phyloP scores from a whole-genome alignment of 2,888 invertebrate genomes.

The Stenurella melanura region DNA sequence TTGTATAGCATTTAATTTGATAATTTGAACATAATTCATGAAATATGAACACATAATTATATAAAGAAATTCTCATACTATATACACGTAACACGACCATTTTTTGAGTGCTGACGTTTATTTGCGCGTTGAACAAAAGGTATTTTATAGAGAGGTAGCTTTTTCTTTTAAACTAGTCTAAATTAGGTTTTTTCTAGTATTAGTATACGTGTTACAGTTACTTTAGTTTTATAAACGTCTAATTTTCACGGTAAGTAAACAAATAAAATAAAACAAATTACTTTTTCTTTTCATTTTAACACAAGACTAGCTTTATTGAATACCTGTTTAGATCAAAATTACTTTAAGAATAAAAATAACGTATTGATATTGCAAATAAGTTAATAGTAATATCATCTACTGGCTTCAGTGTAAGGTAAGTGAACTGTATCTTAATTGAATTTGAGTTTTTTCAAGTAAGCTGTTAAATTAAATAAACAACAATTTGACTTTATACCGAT shows the following conservation, averaged over 20 bases:
- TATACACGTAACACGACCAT: background rate
- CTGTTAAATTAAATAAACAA: constrained; percentile 5
- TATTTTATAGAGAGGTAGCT: background rate
- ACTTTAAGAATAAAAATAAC: background rate
- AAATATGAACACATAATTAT: constrained; percentile 7
- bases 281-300: background rate
- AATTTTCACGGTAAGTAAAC: constrained; percentile 1
- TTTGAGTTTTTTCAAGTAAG: constrained; percentile 3
- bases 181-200: background rate
- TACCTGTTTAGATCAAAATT: background rate
- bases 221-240: constrained; percentile 3
- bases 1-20: background rate
- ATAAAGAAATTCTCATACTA: background rate
- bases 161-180: background rate
- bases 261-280: constrained; percentile 4
- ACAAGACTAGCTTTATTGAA: background rate
- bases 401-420: background rate
- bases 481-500: background rate
- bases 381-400: constrained; percentile 2
- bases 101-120: background rate
- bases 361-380: constrained; percentile 1
- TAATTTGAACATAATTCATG: background rate
- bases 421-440: constrained; percentile 7
- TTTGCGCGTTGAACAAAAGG: background rate
- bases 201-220: constrained; percentile 2